These are phyloP conservation scores for Thaleichthys pacificus DNA, from an alignment of 2,797 vertebrate species.

Conservation along the genomic window DNA sequence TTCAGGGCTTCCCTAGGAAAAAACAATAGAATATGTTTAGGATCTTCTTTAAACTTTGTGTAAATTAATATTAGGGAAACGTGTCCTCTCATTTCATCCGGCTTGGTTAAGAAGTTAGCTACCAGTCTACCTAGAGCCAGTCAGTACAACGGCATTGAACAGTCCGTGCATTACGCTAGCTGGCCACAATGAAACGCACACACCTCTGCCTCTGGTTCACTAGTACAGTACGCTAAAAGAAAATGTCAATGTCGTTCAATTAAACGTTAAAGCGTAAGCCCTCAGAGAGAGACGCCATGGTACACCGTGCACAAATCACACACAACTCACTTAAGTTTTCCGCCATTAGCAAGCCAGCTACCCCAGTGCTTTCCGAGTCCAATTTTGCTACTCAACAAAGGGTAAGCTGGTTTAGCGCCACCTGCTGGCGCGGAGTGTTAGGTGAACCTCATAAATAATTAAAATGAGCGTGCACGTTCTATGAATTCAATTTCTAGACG, in stretches of 20 bases:
- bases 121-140: neutral
- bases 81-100: too few relatives aligned
- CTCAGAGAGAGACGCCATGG: too few relatives aligned
- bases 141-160: neutral
- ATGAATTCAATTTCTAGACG: neutral
- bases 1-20: neutral
- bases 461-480: too few relatives aligned
- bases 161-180: neutral
- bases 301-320: neutral
- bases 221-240: neutral
- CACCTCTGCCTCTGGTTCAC: too few relatives aligned
- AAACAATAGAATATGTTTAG: neutral
- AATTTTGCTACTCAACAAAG: too few relatives aligned
- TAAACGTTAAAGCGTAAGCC: neutral
- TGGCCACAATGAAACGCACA: neutral
- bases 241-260: neutral
- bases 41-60: neutral
- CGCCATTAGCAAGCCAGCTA: slow-evolving; percentile 43
- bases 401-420: too few relatives aligned
- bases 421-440: too few relatives aligned
- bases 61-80: too few relatives aligned
- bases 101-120: neutral
- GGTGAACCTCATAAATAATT: too few relatives aligned
- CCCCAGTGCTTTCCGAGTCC: too few relatives aligned
- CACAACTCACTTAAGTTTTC: slow-evolving; percentile 52